Percentiles rank a stretch among this genome's conserved stretches.
Conservation (phyloP, 2,113 vertebrate species). For the Psittacara wagleri region DNA sequence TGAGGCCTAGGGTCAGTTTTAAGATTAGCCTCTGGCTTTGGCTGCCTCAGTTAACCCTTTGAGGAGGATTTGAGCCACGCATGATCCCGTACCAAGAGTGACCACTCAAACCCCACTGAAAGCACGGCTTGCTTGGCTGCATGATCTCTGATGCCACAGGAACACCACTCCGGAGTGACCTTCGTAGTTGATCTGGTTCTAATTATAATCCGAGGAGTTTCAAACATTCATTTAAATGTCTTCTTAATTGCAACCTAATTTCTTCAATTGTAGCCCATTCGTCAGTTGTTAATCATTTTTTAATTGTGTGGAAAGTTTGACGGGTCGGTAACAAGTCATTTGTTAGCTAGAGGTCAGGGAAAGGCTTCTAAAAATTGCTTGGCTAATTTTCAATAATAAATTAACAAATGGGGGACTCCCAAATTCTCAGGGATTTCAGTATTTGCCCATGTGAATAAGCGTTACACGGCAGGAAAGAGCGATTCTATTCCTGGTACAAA, state of each 20-base stretch:
- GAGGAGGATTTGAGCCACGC: neutral
- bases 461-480: neutral
- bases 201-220: constrained; percentile 68
- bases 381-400: constrained; percentile 65
- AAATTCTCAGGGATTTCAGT: neutral
- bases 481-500: neutral
- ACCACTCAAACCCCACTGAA: neutral
- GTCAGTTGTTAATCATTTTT: constrained; percentile 70
- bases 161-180: constrained; percentile 16
- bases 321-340: constrained; percentile 69
- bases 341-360: constrained; percentile 67
- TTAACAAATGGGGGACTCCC: constrained; percentile 9
- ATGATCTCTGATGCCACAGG: constrained; percentile 24
- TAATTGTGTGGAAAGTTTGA: constrained; percentile 72
- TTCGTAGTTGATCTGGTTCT: constrained; percentile 57
- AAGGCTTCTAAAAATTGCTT: constrained; percentile 60
- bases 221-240: constrained; percentile 65
- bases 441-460: neutral
- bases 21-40: neutral
- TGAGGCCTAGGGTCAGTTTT: neutral
- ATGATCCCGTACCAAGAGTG: rapidly evolving
- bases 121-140: neutral
- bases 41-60: neutral
- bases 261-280: constrained; percentile 68
- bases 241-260: constrained; percentile 67